Conservation (phyloP, 1,140 invertebrate genomes). For the Colletes gigas region DNA sequence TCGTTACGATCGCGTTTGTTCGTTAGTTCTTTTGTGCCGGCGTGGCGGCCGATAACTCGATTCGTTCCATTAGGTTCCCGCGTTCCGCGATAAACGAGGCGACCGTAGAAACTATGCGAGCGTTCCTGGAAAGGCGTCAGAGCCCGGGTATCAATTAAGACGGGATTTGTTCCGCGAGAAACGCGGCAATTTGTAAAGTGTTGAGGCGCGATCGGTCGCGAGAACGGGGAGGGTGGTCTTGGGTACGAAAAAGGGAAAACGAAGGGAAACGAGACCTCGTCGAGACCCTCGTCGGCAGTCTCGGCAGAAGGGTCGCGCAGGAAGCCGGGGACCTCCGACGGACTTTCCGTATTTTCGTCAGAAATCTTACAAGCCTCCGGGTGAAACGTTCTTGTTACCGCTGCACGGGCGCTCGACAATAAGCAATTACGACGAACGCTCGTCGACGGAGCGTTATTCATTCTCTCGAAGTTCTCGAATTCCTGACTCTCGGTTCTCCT, state of each 20-base stretch:
- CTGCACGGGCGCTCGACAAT: slow-evolving; percentile 44
- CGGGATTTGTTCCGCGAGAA: slow-evolving; percentile 55
- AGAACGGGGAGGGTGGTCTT: not conserved
- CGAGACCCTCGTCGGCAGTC: slow-evolving; percentile 40
- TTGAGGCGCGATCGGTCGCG: slow-evolving; percentile 33
- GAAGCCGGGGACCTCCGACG: too few relatives aligned
- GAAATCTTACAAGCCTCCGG: slow-evolving; percentile 57
- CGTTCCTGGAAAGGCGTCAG: slow-evolving; percentile 2
- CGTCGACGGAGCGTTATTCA: slow-evolving; percentile 44
- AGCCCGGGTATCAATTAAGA: slow-evolving; percentile 56
- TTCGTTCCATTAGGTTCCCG: slow-evolving; percentile 11
- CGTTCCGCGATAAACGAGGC: slow-evolving; percentile 10
- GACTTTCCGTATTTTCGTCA: slow-evolving; percentile 50
- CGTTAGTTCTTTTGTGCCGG: not conserved
- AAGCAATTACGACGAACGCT: slow-evolving; percentile 54
- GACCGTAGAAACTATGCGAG: slow-evolving; percentile 7
- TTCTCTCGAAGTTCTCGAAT: slow-evolving; percentile 26
- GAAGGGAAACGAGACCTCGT: slow-evolving; percentile 32
- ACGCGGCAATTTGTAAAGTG: slow-evolving; percentile 60
- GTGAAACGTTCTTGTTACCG: slow-evolving; percentile 37
- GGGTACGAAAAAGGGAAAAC: slow-evolving; percentile 18
- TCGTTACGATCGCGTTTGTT: slow-evolving; percentile 1
- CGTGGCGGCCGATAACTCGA: slow-evolving; percentile 5
- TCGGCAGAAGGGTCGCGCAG: slow-evolving; percentile 1
- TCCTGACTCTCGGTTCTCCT: slow-evolving; percentile 1